phyloP scores from a whole-genome alignment of 2,113 vertebrate species.

The Cricetomys ansorgei region DNA sequence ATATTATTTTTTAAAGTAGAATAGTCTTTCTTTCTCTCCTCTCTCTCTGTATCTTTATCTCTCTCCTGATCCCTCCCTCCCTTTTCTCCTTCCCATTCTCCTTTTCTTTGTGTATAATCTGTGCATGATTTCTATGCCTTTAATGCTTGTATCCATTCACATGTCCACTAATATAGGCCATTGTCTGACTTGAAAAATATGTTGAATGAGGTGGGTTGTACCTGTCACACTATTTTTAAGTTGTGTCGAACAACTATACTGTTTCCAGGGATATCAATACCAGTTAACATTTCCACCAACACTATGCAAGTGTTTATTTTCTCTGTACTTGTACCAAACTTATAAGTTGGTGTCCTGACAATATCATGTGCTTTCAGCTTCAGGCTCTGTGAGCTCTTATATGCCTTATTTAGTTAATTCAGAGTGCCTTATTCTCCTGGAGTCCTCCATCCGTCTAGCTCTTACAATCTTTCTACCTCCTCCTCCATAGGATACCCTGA shows the following conservation, averaged over 20 bases:
- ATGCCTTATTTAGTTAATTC: not conserved
- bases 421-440: not conserved
- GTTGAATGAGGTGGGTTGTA: not conserved
- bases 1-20: not conserved
- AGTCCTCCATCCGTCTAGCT: not conserved
- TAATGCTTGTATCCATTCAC: not conserved
- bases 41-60: not conserved
- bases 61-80: not conserved
- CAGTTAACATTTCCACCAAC: not conserved
- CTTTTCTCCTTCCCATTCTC: too few relatives aligned
- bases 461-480: not conserved
- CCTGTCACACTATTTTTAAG: not conserved
- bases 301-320: not conserved
- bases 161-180: not conserved
- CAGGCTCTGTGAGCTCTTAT: not conserved
- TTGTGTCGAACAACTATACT: not conserved
- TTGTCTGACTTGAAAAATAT: not conserved
- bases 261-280: not conserved
- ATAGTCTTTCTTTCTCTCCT: not conserved
- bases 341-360: not conserved
- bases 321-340: not conserved
- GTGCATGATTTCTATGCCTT: too few relatives aligned
- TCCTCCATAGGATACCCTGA: not conserved
- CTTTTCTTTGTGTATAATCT: not conserved
- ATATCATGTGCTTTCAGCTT: not conserved